Evolutionary conservation across 2,113 vertebrate genomes (phyloP), one percentile per base, ranked within the genome.

Genomic region (Toxostoma redivivum): DNA sequence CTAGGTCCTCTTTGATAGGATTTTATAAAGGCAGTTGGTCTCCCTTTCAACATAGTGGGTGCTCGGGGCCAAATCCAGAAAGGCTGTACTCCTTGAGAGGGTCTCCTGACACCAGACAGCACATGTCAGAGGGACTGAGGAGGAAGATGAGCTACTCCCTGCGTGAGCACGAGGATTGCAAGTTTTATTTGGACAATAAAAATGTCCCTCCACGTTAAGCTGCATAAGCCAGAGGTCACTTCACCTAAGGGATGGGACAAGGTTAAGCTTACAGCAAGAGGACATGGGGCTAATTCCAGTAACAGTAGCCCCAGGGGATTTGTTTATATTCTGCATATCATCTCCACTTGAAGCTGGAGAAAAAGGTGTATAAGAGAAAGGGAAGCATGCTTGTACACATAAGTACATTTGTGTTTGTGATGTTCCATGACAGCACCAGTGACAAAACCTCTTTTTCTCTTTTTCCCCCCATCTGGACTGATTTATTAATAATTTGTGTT

Each of bases 401-500:
- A 8, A 5, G 15, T 61, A 40, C 11, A 12, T 73, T 73, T 82
- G 20, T 91, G 70, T 84, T 92, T 77, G 50, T 81, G 64, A 23
- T 50, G 33, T 69, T 96, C 53, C 31, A 48, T 45, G 51, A 86
- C 84, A 93, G 88, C 0, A 0, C 12, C 22, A 76, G 53, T 0
- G 0, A 91, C 72, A 37, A 95, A 93, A 90, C 80, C 33, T 90
- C 18, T 74, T 88, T 95, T 92, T 89, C 56, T 45, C 27, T 78
- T 47, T 35, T 20, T 0, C 3, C 8, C 28, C 37, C 5, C 51
- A 45, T 18, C 79, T 8, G 10, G n/a, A 70, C 80, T 95, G 96
- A 97, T 96, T 97, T 98, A 97, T 97, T 96, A 97, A 95, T 97
- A 96, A 97, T 97, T 94, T 96, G 94, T 92, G 88, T 92, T 95